Conservation (phyloP, 1,140 invertebrate species). For the Cydia amplana region DNA sequence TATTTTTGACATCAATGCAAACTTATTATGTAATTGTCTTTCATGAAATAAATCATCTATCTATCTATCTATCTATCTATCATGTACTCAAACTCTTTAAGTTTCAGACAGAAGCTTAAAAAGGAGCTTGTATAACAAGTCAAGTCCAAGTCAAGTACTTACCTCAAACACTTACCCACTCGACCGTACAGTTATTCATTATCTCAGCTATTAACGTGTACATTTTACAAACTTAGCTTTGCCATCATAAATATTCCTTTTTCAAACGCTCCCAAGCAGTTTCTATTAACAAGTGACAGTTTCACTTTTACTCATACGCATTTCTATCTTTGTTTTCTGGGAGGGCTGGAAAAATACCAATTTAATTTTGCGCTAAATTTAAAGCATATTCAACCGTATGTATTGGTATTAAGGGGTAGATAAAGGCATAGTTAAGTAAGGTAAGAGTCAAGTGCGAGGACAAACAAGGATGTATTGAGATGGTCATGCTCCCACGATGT, state of each 20-base stretch:
- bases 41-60: no score
- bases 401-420: neutral
- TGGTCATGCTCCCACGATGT: slow-evolving; percentile 58
- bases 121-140: neutral
- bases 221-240: slow-evolving; percentile 10
- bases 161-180: slow-evolving; percentile 24
- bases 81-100: neutral
- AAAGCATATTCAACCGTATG: slow-evolving; percentile 7
- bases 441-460: slow-evolving; percentile 38
- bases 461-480: slow-evolving; percentile 51
- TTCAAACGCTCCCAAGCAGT: neutral
- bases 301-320: neutral
- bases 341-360: slow-evolving; percentile 30
- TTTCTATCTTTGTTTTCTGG: neutral
- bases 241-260: neutral
- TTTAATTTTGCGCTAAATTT: slow-evolving; percentile 31
- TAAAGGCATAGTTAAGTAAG: neutral
- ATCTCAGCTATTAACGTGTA: slow-evolving; percentile 27
- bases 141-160: slow-evolving; percentile 17
- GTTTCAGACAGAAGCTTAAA: slow-evolving; percentile 13
- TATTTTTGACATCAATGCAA: no score
- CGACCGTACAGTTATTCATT: slow-evolving; percentile 11
- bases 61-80: no score
- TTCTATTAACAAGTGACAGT: slow-evolving; percentile 5
- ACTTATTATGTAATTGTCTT: no score